Percentiles rank a stretch among this genome's conserved stretches.
These are phyloP conservation scores for Tragopan temminckii DNA, from an alignment of 2,797 vertebrate genomes.

Conservation along the genomic window DNA sequence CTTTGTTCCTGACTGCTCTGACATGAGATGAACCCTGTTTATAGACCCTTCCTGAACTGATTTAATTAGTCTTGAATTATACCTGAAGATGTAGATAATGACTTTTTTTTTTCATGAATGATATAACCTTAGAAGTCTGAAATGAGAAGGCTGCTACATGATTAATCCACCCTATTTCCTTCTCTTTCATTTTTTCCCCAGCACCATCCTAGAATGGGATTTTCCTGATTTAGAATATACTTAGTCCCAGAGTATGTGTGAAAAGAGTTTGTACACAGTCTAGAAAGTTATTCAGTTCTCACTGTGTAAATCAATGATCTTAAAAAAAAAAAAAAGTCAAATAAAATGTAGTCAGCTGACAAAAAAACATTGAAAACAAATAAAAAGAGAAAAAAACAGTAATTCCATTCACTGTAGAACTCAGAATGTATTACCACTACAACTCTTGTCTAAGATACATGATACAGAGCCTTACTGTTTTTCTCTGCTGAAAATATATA, in stretches of 20 bases:
- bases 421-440: constrained; percentile 16
- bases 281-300: constrained; percentile 46
- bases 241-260: constrained; percentile 19
- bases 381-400: not conserved
- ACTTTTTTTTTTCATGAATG: not conserved
- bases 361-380: constrained; percentile 62
- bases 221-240: constrained; percentile 28
- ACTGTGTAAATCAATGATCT: constrained; percentile 56
- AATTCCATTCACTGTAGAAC: constrained; percentile 35
- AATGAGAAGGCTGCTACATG: constrained; percentile 7
- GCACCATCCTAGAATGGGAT: not conserved
- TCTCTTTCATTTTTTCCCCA: not conserved
- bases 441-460: constrained; percentile 17
- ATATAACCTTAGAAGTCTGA: constrained; percentile 6
- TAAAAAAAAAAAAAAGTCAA: constrained; percentile 44
- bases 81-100: not conserved
- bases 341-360: constrained; percentile 59
- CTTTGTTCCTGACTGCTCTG: not conserved
- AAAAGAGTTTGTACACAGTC: not conserved
- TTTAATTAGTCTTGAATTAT: constrained; percentile 11
- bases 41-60: not conserved
- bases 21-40: not conserved
- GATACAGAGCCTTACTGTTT: not conserved
- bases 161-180: constrained; percentile 16
- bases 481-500: not conserved